These are phyloP conservation scores for Burhinus bistriatus DNA, from an alignment of 2,113 vertebrate species.

Conservation along the genomic window DNA sequence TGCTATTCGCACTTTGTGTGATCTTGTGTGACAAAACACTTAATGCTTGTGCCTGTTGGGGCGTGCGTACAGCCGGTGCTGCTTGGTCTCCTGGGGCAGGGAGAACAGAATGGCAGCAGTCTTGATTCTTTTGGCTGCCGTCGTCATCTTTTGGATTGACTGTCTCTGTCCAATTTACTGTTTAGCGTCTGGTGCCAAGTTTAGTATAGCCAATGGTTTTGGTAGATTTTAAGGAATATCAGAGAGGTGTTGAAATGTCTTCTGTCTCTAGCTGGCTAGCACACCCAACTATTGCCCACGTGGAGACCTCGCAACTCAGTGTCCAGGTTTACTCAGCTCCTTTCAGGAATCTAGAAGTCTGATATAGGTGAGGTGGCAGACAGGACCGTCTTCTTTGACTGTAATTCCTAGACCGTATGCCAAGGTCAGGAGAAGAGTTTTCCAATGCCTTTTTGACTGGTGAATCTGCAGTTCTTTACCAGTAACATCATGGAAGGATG, in stretches of 20 bases:
- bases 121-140: neutral
- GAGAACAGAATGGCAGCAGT: neutral
- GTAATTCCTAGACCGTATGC: neutral
- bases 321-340: neutral
- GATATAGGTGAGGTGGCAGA: neutral
- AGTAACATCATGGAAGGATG: neutral
- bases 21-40: neutral
- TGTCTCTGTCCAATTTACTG: neutral
- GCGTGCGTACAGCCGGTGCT: accelerated
- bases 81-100: neutral
- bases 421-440: neutral
- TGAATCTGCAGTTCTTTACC: neutral
- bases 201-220: neutral
- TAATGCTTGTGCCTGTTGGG: neutral
- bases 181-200: neutral
- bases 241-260: neutral
- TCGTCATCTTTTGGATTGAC: neutral
- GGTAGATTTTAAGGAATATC: neutral
- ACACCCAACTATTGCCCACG: accelerated
- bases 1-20: neutral
- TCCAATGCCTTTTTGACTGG: neutral
- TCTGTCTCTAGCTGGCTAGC: neutral
- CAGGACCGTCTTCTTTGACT: neutral
- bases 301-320: accelerated
- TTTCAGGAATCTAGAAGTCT: neutral